phyloP scores from a whole-genome alignment of 2,888 invertebrate genomes.

The Troglohyphantes excavatus region DNA sequence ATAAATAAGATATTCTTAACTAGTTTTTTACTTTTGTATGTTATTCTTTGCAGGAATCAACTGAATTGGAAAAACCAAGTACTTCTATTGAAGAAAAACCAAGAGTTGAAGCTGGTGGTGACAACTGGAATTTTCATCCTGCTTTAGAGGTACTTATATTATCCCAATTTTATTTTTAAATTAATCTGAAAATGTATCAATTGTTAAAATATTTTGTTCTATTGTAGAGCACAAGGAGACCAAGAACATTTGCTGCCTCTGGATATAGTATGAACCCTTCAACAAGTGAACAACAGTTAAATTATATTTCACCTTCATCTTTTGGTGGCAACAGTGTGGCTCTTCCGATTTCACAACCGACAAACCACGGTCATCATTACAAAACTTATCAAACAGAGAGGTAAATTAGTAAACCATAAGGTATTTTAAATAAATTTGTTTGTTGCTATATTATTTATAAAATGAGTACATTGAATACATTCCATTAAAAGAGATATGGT shows the following conservation, averaged over 20 bases:
- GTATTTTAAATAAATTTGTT: too few relatives aligned
- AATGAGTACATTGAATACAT: too few relatives aligned
- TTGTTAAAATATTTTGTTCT: background rate
- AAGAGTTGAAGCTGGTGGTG: slow-evolving; percentile 12
- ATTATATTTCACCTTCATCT: slow-evolving; percentile 67
- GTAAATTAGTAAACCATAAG: slow-evolving; percentile 13
- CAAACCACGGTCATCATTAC: slow-evolving; percentile 57
- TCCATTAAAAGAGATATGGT: too few relatives aligned
- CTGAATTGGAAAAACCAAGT: slow-evolving; percentile 54
- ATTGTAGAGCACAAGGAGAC: slow-evolving; percentile 40
- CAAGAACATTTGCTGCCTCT: slow-evolving; percentile 17
- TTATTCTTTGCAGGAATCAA: slow-evolving; percentile 29
- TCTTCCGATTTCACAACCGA: slow-evolving; percentile 40
- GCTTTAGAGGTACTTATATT: slow-evolving; percentile 41
- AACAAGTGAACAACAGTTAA: slow-evolving; percentile 43
- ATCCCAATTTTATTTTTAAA: background rate
- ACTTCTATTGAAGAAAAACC: slow-evolving; percentile 51
- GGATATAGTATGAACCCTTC: slow-evolving; percentile 16
- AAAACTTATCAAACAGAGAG: slow-evolving; percentile 51
- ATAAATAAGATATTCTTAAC: background rate
- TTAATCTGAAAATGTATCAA: background rate
- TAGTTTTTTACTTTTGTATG: background rate
- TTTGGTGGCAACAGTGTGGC: slow-evolving; percentile 63
- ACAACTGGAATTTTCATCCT: slow-evolving; percentile 54
- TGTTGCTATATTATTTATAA: too few relatives aligned